Conservation (phyloP, 1,140 invertebrate species). For the Archivesica marissinica region DNA sequence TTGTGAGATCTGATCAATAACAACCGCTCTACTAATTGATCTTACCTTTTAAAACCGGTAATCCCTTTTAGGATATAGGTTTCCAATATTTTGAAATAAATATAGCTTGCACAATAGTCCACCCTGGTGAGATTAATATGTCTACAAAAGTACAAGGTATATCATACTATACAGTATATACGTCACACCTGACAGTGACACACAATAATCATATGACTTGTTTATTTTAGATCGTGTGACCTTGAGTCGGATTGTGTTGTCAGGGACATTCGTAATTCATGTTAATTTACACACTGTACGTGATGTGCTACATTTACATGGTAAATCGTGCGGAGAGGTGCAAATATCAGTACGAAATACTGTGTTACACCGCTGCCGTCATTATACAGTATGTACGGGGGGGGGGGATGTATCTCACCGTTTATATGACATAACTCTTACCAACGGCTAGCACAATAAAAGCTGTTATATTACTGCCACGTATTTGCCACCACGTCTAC, state of each 20-base stretch:
- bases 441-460: too few species aligned
- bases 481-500: too few species aligned
- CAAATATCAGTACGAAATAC: too few species aligned
- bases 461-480: too few species aligned
- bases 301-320: neutral
- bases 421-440: too few species aligned
- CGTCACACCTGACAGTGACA: constrained; percentile 8
- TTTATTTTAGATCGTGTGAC: neutral
- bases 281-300: neutral
- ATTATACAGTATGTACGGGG: too few species aligned
- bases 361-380: too few species aligned
- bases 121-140: neutral
- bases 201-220: constrained; percentile 10
- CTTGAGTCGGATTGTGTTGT: too few species aligned
- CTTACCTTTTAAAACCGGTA: neutral
- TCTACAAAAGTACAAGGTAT: too few species aligned
- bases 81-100: constrained; percentile 15
- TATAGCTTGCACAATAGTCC: neutral
- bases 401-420: too few species aligned
- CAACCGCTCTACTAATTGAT: neutral
- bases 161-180: too few species aligned
- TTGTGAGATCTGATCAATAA: neutral
- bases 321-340: too few species aligned
- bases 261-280: neutral
- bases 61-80: neutral